Conservation (phyloP, 2,113 vertebrate species). For the Cryptomyrus ogoouensis region DNA sequence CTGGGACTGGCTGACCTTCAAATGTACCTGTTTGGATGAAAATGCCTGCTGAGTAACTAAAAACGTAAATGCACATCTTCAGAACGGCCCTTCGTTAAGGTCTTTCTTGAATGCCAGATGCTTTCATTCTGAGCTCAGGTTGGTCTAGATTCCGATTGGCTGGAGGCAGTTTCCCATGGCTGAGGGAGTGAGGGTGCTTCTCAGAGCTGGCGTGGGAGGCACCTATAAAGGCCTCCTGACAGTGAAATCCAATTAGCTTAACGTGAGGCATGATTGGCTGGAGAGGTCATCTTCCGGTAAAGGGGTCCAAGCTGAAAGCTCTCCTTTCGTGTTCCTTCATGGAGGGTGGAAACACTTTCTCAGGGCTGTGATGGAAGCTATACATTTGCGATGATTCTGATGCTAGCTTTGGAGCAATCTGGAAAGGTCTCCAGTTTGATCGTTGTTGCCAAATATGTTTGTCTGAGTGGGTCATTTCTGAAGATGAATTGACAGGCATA, state of each 20-base stretch:
- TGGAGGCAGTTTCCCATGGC: background rate
- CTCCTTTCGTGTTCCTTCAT: background rate
- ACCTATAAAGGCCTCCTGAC: background rate
- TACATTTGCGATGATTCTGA: background rate
- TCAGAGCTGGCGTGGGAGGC: background rate
- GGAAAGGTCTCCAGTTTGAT: background rate
- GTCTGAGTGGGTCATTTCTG: background rate
- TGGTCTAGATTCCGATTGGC: background rate
- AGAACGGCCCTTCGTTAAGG: background rate
- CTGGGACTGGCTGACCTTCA: background rate
- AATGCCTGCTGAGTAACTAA: background rate
- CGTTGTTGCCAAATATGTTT: background rate
- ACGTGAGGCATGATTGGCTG: background rate
- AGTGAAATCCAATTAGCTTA: background rate
- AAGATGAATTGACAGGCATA: background rate
- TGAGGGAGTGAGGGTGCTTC: background rate
- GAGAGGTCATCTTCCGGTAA: background rate
- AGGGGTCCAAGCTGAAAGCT: background rate
- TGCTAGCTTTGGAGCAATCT: background rate
- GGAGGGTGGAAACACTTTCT: background rate
- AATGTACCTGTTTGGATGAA: background rate
- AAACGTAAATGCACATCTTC: background rate
- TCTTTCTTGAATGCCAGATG: background rate
- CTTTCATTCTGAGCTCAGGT: background rate
- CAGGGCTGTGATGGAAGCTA: background rate